Evolutionary conservation across 2,113 vertebrate species (phyloP).

Genomic region (Bos taurus): DNA sequence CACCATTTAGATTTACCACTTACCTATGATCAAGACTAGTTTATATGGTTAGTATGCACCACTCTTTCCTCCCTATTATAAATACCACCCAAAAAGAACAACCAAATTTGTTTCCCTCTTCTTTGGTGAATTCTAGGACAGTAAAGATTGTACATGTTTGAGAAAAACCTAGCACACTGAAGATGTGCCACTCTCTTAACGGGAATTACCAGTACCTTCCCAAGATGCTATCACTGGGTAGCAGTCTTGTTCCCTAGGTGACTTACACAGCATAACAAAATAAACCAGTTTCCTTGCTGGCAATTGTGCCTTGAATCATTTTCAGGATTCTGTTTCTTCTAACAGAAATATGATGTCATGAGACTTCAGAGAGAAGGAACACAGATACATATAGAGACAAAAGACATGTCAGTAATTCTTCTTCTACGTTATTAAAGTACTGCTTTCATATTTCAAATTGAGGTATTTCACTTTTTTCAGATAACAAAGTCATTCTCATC

Average conservation of each 20-base stretch:
- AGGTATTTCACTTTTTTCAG: neutral
- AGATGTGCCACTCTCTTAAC: neutral
- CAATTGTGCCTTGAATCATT: neutral
- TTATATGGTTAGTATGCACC: neutral
- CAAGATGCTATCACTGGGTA: neutral
- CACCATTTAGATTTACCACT: neutral
- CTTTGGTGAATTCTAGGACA: neutral
- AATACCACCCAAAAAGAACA: neutral
- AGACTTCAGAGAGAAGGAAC: neutral
- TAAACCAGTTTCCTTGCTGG: neutral
- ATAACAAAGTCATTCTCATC: neutral
- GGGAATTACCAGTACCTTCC: neutral
- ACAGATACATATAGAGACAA: neutral
- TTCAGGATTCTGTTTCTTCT: slow-evolving; percentile 1
- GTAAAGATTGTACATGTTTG: neutral
- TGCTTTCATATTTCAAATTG: neutral
- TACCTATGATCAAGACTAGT: neutral
- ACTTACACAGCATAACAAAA: neutral
- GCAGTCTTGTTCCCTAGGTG: neutral
- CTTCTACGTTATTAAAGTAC: neutral
- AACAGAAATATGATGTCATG: neutral
- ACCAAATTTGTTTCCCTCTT: neutral
- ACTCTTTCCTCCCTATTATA: neutral
- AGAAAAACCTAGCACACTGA: neutral
- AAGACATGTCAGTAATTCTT: neutral